Percentiles rank a stretch among this genome's conserved stretches.
phyloP scores from a whole-genome alignment of 2,888 invertebrate genomes.

The Eulithis testata region DNA sequence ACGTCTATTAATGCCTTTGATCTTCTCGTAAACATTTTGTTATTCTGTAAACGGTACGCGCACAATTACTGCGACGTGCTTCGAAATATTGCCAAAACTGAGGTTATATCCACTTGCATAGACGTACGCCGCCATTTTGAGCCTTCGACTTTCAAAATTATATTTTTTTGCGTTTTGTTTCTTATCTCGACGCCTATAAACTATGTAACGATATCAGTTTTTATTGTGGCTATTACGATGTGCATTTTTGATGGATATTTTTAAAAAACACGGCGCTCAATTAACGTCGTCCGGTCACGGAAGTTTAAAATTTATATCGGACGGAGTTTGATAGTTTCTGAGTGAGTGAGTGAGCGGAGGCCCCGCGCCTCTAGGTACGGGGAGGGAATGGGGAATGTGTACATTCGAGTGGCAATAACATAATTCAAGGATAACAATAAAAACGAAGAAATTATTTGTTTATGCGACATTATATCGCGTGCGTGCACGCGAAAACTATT shows the following conservation, averaged over 20 bases:
- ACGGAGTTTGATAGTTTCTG: slow-evolving; percentile 62
- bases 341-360: slow-evolving; percentile 41
- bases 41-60: slow-evolving; percentile 73
- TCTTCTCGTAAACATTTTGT: slow-evolving; percentile 74
- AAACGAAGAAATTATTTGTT: slow-evolving; percentile 81
- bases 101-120: slow-evolving; percentile 56
- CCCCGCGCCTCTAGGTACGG: slow-evolving; percentile 35
- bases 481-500: slow-evolving; percentile 83
- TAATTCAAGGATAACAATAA: slow-evolving; percentile 73
- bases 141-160: slow-evolving; percentile 46
- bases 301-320: slow-evolving; percentile 75
- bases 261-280: slow-evolving; percentile 67
- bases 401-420: slow-evolving; percentile 66
- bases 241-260: slow-evolving; percentile 80
- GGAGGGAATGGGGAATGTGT: slow-evolving; percentile 51
- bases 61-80: slow-evolving; percentile 79
- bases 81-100: slow-evolving; percentile 71
- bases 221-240: slow-evolving; percentile 75
- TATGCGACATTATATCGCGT: slow-evolving; percentile 82
- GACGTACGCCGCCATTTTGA: slow-evolving; percentile 54
- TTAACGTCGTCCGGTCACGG: slow-evolving; percentile 80
- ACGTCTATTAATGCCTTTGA: slow-evolving; percentile 82
- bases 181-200: slow-evolving; percentile 59
- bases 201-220: slow-evolving; percentile 67
- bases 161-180: slow-evolving; percentile 51